Evolutionary conservation across 1,140 invertebrate genomes (phyloP), one percentile per base, ranked within the genome.

Genomic region (Aphelinus atriplicis): DNA sequence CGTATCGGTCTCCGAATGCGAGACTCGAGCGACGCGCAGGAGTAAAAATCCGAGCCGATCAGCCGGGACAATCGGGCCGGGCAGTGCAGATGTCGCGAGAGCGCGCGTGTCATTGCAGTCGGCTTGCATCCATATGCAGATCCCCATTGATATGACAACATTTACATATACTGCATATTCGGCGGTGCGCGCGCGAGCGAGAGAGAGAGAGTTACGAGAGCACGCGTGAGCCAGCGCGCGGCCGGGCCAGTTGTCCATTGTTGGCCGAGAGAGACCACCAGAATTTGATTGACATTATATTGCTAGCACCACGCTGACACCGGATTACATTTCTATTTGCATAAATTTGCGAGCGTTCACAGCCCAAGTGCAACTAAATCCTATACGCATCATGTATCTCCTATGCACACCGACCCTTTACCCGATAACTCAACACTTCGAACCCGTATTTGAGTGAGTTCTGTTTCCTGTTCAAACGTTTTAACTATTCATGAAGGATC

Each of bases 301-400:
- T 43, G 81, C 82, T 84, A 48, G 71, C 56, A 51, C 69, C 4
- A 42, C 82, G 85, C 84, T 87, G 87, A 87, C 86, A 87, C 86
- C 86, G 87, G 87, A 87, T 88, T 87, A 88, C 86, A 87, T 87
- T 87, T 88, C 85, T 87, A 88, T 88, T 88, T 88, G 86, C 87
- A 88, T 88, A 87, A 82, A 85, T 86, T 85, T 85, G 82, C 86
- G 81, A 77, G 83, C 78, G 62, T 66, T 0, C 26, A 26, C 26
- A 26, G 51, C 4, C 9, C 51, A 9, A 53, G 51, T 9, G 51
- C 51, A 4, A 53, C 26, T 26, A 26, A 26, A 26, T 26, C 26
- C 26, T 26, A 26, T 26, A 26, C 26, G 26, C 26, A 26, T 26
- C 26, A 26, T 26, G 26, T 26, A 26, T 26, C 26, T 26, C 26